Percentiles rank a stretch among this genome's conserved stretches.
Evolutionary conservation across 2,113 vertebrate species (phyloP).

Genomic region (Actenoides lindsayi): DNA sequence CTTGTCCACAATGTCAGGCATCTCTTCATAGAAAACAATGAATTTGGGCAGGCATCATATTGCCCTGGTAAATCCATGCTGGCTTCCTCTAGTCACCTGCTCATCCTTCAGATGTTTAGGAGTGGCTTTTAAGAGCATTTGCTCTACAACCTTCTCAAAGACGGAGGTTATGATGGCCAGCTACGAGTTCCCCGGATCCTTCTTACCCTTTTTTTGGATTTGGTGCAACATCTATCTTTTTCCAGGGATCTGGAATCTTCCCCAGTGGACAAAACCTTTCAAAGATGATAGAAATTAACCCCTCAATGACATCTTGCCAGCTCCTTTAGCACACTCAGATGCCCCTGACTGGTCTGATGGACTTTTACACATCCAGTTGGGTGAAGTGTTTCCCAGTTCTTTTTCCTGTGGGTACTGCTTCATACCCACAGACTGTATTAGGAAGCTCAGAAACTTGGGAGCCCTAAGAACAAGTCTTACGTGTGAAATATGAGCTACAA

Average conservation of each 20-base stretch:
- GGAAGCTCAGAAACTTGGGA: not conserved
- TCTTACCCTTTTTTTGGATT: not conserved
- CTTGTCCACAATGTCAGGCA: not conserved
- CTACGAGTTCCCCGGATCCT: not conserved
- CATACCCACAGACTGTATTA: not conserved
- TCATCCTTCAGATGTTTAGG: not conserved
- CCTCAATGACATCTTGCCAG: not conserved
- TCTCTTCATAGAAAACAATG: not conserved
- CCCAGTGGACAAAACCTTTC: not conserved
- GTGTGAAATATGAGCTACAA: not conserved
- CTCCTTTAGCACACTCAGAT: not conserved
- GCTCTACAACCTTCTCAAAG: not conserved
- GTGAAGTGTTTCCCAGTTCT: not conserved
- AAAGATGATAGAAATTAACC: not conserved
- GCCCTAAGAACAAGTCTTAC: not conserved
- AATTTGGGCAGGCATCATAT: not conserved
- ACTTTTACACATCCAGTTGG: fast-evolving
- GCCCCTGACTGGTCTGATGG: not conserved
- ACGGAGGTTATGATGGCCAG: not conserved
- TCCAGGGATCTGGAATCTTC: not conserved
- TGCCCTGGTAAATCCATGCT: not conserved
- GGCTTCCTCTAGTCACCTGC: not conserved
- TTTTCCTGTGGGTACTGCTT: not conserved
- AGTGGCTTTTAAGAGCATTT: not conserved
- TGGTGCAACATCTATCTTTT: not conserved